Conservation (phyloP, 2,888 invertebrate genomes). For the Seira ritae region DNA sequence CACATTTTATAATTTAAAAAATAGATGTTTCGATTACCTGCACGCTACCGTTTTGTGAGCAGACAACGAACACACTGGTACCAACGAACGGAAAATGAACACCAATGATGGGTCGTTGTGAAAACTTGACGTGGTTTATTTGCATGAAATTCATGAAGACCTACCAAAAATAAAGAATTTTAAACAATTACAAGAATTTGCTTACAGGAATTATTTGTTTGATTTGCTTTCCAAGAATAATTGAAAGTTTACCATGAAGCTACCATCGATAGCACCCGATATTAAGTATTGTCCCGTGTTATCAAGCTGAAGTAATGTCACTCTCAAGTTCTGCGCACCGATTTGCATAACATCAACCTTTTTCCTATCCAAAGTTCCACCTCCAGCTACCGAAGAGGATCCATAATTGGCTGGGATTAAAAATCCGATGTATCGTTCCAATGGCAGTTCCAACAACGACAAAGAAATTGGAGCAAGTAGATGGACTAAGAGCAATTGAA, state of each 20-base stretch:
- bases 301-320: constrained; percentile 47
- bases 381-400: constrained; percentile 11
- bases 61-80: constrained; percentile 39
- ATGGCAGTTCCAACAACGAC: constrained; percentile 52
- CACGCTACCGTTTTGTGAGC: constrained; percentile 53
- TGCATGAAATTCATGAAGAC: constrained; percentile 45
- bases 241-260: constrained; percentile 61
- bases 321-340: constrained; percentile 38
- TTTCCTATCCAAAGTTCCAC: constrained; percentile 28
- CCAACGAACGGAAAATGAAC: constrained; percentile 52
- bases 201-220: too few relatives aligned
- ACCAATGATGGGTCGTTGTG: constrained; percentile 23
- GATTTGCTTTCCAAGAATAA: neutral
- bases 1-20: too few relatives aligned
- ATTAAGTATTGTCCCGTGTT: constrained; percentile 46
- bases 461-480: constrained; percentile 36
- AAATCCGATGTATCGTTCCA: constrained; percentile 59
- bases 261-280: constrained; percentile 49
- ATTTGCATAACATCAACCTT: constrained; percentile 43
- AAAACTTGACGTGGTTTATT: constrained; percentile 19
- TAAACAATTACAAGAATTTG: neutral
- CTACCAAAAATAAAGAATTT: neutral
- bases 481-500: constrained; percentile 45
- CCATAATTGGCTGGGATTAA: constrained; percentile 25
- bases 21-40: too few relatives aligned